Conservation (phyloP, 2,797 vertebrate species). For the Typhlichthys eigenmanni region DNA sequence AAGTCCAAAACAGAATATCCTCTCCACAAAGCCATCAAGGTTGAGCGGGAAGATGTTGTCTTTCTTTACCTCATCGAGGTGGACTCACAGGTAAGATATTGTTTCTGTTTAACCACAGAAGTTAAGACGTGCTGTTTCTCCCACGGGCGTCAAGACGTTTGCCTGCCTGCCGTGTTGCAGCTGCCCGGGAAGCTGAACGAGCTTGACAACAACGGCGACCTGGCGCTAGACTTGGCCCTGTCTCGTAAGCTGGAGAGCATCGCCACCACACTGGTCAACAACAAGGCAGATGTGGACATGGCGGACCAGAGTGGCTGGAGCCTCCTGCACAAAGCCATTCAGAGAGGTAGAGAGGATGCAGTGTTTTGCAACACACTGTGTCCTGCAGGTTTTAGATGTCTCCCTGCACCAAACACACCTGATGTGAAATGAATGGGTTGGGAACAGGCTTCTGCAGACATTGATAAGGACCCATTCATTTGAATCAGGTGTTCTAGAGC, state of each 20-base stretch:
- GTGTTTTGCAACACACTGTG: too few relatives aligned
- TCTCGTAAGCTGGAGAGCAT: conserved; percentile 91
- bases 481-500: too few relatives aligned
- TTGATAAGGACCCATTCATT: too few relatives aligned
- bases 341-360: conserved; percentile 81
- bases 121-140: background rate
- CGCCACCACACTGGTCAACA: conserved; percentile 91
- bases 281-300: conserved; percentile 94
- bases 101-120: background rate
- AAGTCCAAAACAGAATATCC: conserved; percentile 97
- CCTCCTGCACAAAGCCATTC: conserved; percentile 95
- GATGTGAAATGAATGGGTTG: too few relatives aligned
- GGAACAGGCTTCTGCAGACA: too few relatives aligned
- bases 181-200: conserved; percentile 94
- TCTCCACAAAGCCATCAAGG: conserved; percentile 96
- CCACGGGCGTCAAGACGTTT: background rate
- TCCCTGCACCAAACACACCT: too few relatives aligned
- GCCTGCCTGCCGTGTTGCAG: conserved; percentile 62
- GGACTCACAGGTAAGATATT: conserved; percentile 89
- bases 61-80: conserved; percentile 98
- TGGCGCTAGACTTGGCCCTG: conserved; percentile 92
- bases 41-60: conserved; percentile 95
- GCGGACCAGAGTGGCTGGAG: conserved; percentile 95
- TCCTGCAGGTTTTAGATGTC: too few relatives aligned
- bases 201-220: conserved; percentile 91